These are phyloP conservation scores for Hydraecia micacea DNA, from an alignment of 2,888 invertebrate genomes.

Conservation along the genomic window DNA sequence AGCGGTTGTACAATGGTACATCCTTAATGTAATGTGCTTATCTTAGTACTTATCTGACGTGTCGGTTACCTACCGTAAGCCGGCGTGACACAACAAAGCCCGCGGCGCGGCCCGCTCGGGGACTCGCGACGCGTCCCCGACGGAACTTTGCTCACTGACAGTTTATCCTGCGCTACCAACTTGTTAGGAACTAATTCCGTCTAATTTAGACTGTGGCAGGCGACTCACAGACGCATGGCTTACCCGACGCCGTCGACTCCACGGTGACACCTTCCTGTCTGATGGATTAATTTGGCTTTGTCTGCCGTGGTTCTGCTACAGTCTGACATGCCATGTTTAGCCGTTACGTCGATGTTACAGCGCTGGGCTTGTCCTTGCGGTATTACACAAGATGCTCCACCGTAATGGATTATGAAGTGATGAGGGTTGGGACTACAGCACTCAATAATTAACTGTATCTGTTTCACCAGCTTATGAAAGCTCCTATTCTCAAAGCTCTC, in stretches of 20 bases:
- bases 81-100: conserved; percentile 68
- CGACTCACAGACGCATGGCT: conserved; percentile 71
- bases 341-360: conserved; percentile 44
- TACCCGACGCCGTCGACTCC: conserved; percentile 64
- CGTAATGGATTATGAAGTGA: conserved; percentile 52
- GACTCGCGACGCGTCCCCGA: conserved; percentile 66
- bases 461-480: conserved; percentile 30
- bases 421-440: conserved; percentile 40
- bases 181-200: conserved; percentile 81
- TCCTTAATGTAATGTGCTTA: conserved; percentile 60
- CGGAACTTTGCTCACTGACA: conserved; percentile 73
- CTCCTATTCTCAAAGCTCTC: conserved; percentile 39
- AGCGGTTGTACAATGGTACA: conserved; percentile 32
- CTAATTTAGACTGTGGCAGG: conserved; percentile 77
- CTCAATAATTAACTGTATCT: conserved; percentile 45
- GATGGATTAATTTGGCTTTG: conserved; percentile 79
- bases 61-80: conserved; percentile 67
- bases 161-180: conserved; percentile 75
- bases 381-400: conserved; percentile 29
- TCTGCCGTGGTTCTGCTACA: conserved; percentile 69
- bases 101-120: conserved; percentile 57
- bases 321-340: conserved; percentile 67
- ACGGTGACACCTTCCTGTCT: conserved; percentile 74
- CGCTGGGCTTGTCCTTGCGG: conserved; percentile 27
- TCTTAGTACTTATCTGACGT: conserved; percentile 65